phyloP scores from a whole-genome alignment of 2,113 vertebrate species.

The Thunnus thynnus region DNA sequence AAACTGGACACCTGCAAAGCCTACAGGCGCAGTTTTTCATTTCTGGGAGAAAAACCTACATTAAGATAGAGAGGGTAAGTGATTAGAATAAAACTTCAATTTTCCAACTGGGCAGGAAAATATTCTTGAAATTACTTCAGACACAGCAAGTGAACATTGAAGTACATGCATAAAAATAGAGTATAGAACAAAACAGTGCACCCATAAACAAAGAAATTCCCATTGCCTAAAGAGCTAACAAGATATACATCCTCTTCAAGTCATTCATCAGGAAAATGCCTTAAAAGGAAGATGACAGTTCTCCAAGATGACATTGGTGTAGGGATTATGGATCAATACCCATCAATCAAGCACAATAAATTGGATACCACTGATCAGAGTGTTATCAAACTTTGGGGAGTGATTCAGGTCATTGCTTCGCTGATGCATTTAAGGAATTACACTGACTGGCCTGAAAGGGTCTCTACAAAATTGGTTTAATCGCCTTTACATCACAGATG shows the following conservation, averaged over 20 bases:
- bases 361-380: neutral
- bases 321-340: neutral
- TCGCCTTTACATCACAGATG: neutral
- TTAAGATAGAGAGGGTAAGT: slow-evolving; percentile 6
- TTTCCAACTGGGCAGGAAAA: neutral
- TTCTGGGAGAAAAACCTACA: neutral
- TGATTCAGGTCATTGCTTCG: neutral
- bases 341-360: slow-evolving; percentile 1
- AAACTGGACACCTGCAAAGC: slow-evolving; percentile 42
- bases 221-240: neutral
- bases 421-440: neutral
- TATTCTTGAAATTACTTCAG: neutral
- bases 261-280: no score
- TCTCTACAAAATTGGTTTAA: slow-evolving; percentile 7
- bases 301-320: neutral
- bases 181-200: neutral
- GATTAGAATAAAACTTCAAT: slow-evolving; percentile 10
- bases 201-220: neutral
- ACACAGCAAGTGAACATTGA: neutral
- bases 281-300: neutral
- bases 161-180: neutral
- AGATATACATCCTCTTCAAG: neutral
- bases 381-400: neutral
- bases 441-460: neutral
- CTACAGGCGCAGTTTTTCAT: slow-evolving; percentile 6